Evolutionary conservation across 2,888 invertebrate genomes (phyloP), one percentile per base, ranked within the genome.

Genomic region (Pocota personata): DNA sequence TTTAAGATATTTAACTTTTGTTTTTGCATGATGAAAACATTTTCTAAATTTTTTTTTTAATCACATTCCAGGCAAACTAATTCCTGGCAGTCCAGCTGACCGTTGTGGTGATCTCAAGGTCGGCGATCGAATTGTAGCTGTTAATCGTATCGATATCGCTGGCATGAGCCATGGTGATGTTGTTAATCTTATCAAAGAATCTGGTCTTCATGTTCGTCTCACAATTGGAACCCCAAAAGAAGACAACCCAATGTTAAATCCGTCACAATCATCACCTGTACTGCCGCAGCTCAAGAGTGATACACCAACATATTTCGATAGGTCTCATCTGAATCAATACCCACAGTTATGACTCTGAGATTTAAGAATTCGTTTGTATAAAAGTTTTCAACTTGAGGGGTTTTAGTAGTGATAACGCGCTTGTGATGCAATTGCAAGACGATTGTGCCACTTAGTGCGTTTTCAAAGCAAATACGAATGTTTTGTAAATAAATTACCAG

Each of bases 101-200:
- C 95, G 98, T 87, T 98, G 98, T 92, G 97, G 97, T 0, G 95
- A 96, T 72, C 93, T 99, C 0, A 97, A 96, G 91, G 97, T 99
- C 5, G 98, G 99, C 0, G 99, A 99, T 93, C 96, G 97, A 69
- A 99, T 99, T 87, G 94, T 99, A 62, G 98, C 98, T 58, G 99
- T 99, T 40, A 99, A 99, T 94, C 96, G 96, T 84, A 95, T 96
- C 69, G 96, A 98, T 90, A 98, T 99, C 88, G 95, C 97, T 83
- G 96, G 97, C 90, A 95, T 99, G 92, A 97, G 97, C 88, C 99
- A 99, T 91, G 98, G 98, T 35, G 98, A 99, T 90, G 98, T 99
- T 79, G 99, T 99, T 2, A 98, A 98, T 91, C 95, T 99, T 86
- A 99, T 99, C 90, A 99, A 99, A 93, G 98, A 97, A 91, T 98